Percentiles rank a stretch among this genome's conserved stretches.
phyloP scores from a whole-genome alignment of 1,140 invertebrate genomes.

The Euwallacea similis region DNA sequence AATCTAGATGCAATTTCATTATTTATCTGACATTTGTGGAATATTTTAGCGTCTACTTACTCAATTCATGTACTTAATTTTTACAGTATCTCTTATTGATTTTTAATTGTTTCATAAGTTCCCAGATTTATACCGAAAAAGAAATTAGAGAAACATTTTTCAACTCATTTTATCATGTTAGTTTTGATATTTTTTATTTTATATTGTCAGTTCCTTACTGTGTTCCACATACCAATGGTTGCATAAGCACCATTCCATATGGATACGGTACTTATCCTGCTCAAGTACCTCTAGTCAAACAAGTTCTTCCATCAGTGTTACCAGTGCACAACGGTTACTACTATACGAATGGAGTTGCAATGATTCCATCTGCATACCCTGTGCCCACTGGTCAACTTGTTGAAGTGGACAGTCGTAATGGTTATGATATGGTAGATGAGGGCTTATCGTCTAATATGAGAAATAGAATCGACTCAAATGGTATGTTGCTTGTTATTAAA shows the following conservation, averaged over 20 bases:
- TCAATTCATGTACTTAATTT: too few species aligned
- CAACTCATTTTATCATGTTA: too few species aligned
- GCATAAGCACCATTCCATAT: slow-evolving; percentile 34
- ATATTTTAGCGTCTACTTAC: too few species aligned
- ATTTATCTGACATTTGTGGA: too few species aligned
- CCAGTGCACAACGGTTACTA: slow-evolving; percentile 39
- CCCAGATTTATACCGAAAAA: too few species aligned
- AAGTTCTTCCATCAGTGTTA: background rate
- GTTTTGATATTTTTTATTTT: background rate
- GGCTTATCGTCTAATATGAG: slow-evolving; percentile 26
- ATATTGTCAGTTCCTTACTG: slow-evolving; percentile 22
- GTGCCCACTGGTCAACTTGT: slow-evolving; percentile 67
- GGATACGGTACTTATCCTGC: slow-evolving; percentile 48
- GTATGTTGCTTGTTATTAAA: background rate
- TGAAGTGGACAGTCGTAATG: slow-evolving; percentile 65
- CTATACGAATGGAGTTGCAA: slow-evolving; percentile 9
- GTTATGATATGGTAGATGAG: slow-evolving; percentile 41
- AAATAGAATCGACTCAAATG: background rate
- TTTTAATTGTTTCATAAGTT: too few species aligned
- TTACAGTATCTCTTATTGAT: too few species aligned
- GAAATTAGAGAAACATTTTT: too few species aligned
- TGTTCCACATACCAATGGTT: slow-evolving; percentile 27
- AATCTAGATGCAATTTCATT: too few species aligned
- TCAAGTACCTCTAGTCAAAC: slow-evolving; percentile 26
- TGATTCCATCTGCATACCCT: slow-evolving; percentile 23